Evolutionary conservation across 2,797 vertebrate genomes (phyloP), one percentile per base, ranked within the genome.

Genomic region (Harpagifer antarcticus): DNA sequence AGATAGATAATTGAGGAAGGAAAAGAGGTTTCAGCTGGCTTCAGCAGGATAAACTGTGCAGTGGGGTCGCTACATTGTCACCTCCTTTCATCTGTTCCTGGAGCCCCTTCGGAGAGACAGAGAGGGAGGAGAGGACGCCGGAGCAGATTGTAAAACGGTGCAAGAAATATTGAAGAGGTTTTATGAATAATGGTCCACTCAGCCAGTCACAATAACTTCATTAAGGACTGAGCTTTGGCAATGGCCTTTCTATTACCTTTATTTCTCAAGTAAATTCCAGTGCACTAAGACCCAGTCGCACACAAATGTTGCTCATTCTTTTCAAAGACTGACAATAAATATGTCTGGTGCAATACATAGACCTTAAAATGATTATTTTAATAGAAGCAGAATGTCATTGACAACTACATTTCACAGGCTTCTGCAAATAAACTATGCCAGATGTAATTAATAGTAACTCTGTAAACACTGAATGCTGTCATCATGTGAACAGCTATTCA

Each of bases 81-180:
- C 52, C 31, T 71, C 58, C 48, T 74, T 78, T 78, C 48, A 78
- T 87, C 74, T 76, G 40, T 81, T 76, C 64, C 61, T 72, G 56
- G 19, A 72, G 17, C 6, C 42, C 63, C 23, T 73, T 83, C 49
- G 73, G 66, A 74, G 61, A 85, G 64, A 83, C 43, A 47, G 49
- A 74, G 68, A 54, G 47, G 23, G 23, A 64, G 54, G 61, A 37
- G 40, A 70, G 58, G 62, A 67, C 57, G 17, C 3, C 1, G 1
- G 48, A 0, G 68, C 76, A 78, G 56, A 72, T 54, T 57, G 63
- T 85, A 75, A 84, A 81, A 77, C 12, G 40, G 37, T 14, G 62
- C 19, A 77, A 88, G 71, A 85, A 91, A 90, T 85, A 89, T 81
- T 84, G 45, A 89, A 33, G 52, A 59, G 45, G 57, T 48, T 82